Base-by-base conservation (phyloP, 2,113 vertebrate genomes). In the Upupa epops region DNA sequence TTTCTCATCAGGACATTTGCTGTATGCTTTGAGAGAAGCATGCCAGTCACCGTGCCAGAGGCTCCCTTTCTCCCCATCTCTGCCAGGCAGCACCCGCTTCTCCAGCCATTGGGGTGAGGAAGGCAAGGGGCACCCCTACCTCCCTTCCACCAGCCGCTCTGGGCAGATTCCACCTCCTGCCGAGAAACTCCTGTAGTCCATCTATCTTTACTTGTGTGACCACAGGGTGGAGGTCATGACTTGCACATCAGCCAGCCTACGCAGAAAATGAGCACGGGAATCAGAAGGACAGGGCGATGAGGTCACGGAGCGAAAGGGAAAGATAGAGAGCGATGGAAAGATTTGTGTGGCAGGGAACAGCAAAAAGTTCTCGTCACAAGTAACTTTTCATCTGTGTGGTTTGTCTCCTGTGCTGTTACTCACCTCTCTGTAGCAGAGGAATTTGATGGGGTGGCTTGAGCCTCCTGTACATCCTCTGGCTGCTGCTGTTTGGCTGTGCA, bases 151-250 rank as follows among this genome's bases (percentile, higher is more conserved):
- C 2, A 0, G 6, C 66, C 64, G 21, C 66, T 48, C 34, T 25
- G 58, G 51, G 24, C 61, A 75, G 74, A 52, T 36, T 28, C 31
- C 68, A 36, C 24, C 40, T 49, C 21, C 45, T 83, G 70, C n/a
- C 31, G 34, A 49, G 26, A n/a, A 4, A 16, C 52, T 85, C 15
- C 29, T 40, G n/a, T 56, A 3, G 1, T 54, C 51, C 24, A 2
- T 71, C 8, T 3, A 9, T 68, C 72, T 80, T 90, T 64, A 83
- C 3, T 0, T 64, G 19, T 61, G 81, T 90, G 65, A 85, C 75
- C 94, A 93, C 71, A 83, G 82, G 77, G 84, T 92, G 93, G 93
- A 95, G 65, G 87, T 79, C 93, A 82, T 66, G 66, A 85, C 73
- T 96, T 93, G 71, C 63, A 21, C 36, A 46, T 73, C 69, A 87